Conservation (phyloP, 2,797 vertebrate genomes). For the Gallinago stenura region DNA sequence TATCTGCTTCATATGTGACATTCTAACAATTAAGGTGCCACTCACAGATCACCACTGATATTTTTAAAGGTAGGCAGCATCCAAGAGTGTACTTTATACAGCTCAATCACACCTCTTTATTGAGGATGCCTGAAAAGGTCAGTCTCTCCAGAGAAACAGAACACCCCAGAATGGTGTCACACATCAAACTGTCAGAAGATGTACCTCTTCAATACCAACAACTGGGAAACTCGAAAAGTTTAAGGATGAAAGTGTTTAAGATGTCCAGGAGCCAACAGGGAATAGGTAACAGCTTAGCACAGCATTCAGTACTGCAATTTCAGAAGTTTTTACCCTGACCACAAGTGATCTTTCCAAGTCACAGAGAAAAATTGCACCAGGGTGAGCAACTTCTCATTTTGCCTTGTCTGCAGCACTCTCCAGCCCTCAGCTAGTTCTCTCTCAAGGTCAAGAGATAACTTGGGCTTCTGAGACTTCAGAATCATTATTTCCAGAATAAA, state of each 20-base stretch:
- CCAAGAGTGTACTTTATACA: not conserved
- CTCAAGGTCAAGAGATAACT: not conserved
- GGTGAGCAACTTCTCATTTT: not conserved
- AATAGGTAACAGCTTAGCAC: not conserved
- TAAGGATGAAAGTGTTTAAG: not conserved
- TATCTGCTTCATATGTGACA: not conserved
- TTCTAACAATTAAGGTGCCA: not conserved
- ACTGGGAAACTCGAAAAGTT: not conserved
- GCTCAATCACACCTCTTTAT: not conserved
- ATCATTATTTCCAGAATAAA: not conserved
- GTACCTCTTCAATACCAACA: not conserved
- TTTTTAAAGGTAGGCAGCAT: not conserved
- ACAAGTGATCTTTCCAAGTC: not conserved
- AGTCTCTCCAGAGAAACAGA: not conserved
- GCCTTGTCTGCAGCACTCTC: not conserved
- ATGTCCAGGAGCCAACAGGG: not conserved
- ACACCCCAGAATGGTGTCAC: not conserved
- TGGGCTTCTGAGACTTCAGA: not conserved
- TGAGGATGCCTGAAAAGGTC: not conserved
- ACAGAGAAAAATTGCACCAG: not conserved
- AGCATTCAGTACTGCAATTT: not conserved
- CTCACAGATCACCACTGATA: not conserved
- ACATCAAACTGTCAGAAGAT: not conserved
- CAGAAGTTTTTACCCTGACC: not conserved
- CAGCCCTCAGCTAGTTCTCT: not conserved